Evolutionary conservation across 1,140 invertebrate species (phyloP).

Genomic region (Ptiloglossa arizonensis): DNA sequence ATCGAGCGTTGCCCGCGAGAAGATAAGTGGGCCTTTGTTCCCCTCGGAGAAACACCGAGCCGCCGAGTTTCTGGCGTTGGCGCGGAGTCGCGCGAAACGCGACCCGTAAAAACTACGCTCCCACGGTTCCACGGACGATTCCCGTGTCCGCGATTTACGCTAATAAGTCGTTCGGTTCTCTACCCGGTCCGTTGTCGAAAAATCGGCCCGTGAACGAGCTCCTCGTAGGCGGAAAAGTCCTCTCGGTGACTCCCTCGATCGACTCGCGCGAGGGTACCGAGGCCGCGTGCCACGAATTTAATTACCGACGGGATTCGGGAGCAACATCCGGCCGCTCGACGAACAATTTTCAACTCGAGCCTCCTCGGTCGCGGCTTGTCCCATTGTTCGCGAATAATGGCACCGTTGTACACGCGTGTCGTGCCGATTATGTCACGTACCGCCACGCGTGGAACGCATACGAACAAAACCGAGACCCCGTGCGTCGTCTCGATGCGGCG

Average conservation of each 20-base stretch:
- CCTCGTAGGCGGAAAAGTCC: too few species aligned
- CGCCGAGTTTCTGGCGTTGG: slow-evolving; percentile 14
- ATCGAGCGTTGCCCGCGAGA: slow-evolving; percentile 26
- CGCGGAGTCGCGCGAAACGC: slow-evolving; percentile 18
- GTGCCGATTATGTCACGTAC: slow-evolving; percentile 64
- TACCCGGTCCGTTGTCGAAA: too few species aligned
- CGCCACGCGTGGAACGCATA: slow-evolving; percentile 61
- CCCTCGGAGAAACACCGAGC: slow-evolving; percentile 6
- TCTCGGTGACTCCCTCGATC: too few species aligned
- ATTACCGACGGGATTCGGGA: slow-evolving; percentile 45
- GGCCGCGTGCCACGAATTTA: slow-evolving; percentile 36
- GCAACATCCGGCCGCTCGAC: slow-evolving; percentile 32
- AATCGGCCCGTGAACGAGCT: too few species aligned
- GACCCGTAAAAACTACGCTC: slow-evolving; percentile 17
- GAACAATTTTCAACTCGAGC: slow-evolving; percentile 48
- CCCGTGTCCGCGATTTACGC: slow-evolving; percentile 13
- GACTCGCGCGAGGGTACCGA: too few species aligned
- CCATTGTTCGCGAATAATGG: slow-evolving; percentile 63
- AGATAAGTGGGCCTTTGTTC: slow-evolving; percentile 51
- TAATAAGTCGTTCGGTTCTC: too few species aligned
- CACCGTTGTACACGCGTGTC: slow-evolving; percentile 57
- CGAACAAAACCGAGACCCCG: slow-evolving; percentile 50
- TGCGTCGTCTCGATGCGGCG: neutral
- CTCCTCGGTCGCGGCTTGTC: slow-evolving; percentile 37
- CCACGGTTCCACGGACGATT: slow-evolving; percentile 25